Evolutionary conservation across 2,113 vertebrate species (phyloP).

Genomic region (Anseranas semipalmata): DNA sequence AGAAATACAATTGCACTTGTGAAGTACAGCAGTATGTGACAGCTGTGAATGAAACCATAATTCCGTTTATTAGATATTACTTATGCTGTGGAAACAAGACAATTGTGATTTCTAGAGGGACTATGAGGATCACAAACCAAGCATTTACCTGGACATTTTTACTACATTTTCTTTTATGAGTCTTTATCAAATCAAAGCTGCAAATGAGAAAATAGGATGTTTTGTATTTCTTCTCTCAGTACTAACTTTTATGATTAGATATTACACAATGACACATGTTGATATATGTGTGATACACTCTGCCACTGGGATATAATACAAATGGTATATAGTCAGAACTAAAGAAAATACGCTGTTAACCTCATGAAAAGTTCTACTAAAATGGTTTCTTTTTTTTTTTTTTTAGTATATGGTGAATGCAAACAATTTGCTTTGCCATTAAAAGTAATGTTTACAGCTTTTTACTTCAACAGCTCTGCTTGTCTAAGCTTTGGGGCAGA

Average conservation of each 20-base stretch:
- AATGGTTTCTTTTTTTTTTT: neutral
- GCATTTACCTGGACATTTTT: constrained; percentile 56
- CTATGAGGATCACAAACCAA: constrained; percentile 42
- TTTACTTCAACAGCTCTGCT: neutral
- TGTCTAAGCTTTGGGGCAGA: neutral
- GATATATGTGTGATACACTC: neutral
- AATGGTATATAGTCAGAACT: neutral
- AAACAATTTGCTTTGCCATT: neutral
- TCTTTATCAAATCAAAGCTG: constrained; percentile 41
- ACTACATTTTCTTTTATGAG: constrained; percentile 53
- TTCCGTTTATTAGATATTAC: constrained; percentile 62
- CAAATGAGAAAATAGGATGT: constrained; percentile 35
- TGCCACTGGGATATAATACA: neutral
- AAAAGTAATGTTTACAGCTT: neutral
- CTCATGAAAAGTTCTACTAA: neutral
- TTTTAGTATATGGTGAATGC: neutral
- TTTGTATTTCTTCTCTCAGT: constrained; percentile 33
- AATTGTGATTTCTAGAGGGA: constrained; percentile 45
- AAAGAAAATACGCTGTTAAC: neutral
- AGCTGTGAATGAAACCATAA: constrained; percentile 58
- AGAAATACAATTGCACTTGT: constrained; percentile 59
- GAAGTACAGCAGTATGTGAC: constrained; percentile 52
- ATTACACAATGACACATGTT: neutral
- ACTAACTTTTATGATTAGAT: constrained; percentile 20
- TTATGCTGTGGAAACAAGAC: constrained; percentile 41